phyloP scores from a whole-genome alignment of 2,888 invertebrate species.

The Polymixis lichenea region DNA sequence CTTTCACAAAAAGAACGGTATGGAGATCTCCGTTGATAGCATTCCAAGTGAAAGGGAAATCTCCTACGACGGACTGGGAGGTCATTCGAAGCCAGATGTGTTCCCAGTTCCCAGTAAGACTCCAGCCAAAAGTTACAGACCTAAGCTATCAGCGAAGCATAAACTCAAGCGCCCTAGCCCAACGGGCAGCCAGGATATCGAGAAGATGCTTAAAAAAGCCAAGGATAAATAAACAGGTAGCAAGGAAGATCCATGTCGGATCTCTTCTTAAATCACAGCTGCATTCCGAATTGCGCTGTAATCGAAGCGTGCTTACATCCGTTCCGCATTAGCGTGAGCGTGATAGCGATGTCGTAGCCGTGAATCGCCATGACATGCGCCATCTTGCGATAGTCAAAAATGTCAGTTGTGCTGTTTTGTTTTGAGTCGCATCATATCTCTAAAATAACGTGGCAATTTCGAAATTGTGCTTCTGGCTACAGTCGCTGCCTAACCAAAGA shows the following conservation, averaged over 20 bases:
- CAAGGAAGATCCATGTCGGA: background rate
- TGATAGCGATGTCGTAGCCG: too few species aligned
- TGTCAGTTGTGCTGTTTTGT: too few species aligned
- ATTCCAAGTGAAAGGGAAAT: slow-evolving; percentile 68
- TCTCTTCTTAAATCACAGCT: slow-evolving; percentile 4
- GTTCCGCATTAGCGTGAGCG: too few species aligned
- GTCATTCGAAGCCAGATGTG: slow-evolving; percentile 88
- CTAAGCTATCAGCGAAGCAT: slow-evolving; percentile 78
- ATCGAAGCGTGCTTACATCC: too few species aligned
- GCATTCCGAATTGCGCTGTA: too few species aligned
- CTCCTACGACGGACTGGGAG: slow-evolving; percentile 90
- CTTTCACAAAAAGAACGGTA: slow-evolving; percentile 76
- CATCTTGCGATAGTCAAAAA: too few species aligned
- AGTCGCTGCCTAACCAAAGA: too few species aligned
- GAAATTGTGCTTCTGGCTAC: too few species aligned
- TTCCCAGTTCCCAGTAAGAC: slow-evolving; percentile 81
- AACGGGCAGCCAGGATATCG: slow-evolving; percentile 75
- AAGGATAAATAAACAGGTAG: slow-evolving; percentile 44
- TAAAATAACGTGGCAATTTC: too few species aligned
- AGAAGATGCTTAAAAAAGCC: slow-evolving; percentile 74
- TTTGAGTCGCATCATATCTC: too few species aligned
- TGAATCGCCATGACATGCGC: too few species aligned
- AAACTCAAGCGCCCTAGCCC: slow-evolving; percentile 77
- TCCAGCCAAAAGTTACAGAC: slow-evolving; percentile 71
- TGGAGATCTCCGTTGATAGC: slow-evolving; percentile 68